A percentile compares a stretch with the other conserved stretches of the same genome.
phyloP scores from a whole-genome alignment of 2,113 vertebrate genomes.

The Sinocyclocheilus anophthalmus region DNA sequence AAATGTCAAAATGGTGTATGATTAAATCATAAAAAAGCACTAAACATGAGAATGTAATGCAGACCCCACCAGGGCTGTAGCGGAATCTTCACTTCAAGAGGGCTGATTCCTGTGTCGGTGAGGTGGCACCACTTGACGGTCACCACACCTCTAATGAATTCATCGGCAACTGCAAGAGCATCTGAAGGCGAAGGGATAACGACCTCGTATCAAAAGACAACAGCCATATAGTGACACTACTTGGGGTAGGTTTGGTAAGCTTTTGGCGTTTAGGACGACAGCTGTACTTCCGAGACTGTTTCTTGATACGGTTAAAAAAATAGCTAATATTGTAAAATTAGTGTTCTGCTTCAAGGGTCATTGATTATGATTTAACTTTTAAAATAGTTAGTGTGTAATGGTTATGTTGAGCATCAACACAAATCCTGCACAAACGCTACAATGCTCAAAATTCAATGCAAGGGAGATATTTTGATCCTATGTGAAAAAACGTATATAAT shows the following conservation, averaged over 20 bases:
- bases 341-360: too few species aligned
- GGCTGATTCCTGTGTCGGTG: slow-evolving; percentile 95
- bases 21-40: neutral
- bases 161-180: slow-evolving; percentile 96
- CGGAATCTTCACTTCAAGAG: slow-evolving; percentile 95
- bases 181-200: slow-evolving; percentile 72
- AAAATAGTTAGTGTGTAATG: too few species aligned
- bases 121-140: too few species aligned
- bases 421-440: too few species aligned
- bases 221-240: neutral
- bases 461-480: too few species aligned
- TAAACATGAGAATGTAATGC: neutral
- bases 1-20: neutral
- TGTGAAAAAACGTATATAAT: neutral
- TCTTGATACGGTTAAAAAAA: neutral
- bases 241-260: neutral
- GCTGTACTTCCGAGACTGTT: too few species aligned
- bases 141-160: slow-evolving; percentile 98
- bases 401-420: too few species aligned
- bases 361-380: too few species aligned
- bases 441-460: too few species aligned
- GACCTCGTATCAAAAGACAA: slow-evolving; percentile 17
- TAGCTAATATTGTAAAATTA: neutral
- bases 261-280: neutral
- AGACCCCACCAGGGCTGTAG: slow-evolving; percentile 87